Conservation (phyloP, 2,888 invertebrate genomes). For the Hylaea fasciaria region DNA sequence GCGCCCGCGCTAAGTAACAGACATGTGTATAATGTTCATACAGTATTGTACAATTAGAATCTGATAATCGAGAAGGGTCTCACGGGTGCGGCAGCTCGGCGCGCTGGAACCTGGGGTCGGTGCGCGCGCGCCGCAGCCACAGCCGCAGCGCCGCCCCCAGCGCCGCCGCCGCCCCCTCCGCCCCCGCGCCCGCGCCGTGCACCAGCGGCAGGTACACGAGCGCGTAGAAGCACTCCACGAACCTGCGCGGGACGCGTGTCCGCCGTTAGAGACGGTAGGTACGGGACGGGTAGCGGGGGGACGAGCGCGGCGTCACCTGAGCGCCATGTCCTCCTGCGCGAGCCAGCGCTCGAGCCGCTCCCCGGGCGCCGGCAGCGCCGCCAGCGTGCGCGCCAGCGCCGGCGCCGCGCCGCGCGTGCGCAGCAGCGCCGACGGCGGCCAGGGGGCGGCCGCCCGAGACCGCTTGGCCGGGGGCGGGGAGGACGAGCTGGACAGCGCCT, state of each 20-base stretch:
- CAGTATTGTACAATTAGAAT: no score
- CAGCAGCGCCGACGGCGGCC: conserved; percentile 7
- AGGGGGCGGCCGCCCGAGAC: conserved; percentile 1
- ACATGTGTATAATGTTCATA: no score
- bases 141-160: conserved; percentile 5
- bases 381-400: conserved; percentile 1
- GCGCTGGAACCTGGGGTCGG: background rate
- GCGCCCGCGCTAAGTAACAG: background rate
- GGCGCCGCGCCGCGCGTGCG: conserved; percentile 10
- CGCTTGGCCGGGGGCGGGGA: conserved; percentile 14
- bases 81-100: background rate
- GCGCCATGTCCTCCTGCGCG: background rate
- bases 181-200: conserved; percentile 2
- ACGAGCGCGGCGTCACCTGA: conserved; percentile 1
- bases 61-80: no score
- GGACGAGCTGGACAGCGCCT: background rate
- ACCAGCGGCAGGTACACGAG: conserved; percentile 21
- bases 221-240: conserved; percentile 24
- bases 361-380: background rate
- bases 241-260: background rate
- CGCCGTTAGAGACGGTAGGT: no score
- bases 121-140: conserved; percentile 3
- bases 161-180: background rate
- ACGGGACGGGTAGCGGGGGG: no score
- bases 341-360: background rate